A percentile compares a stretch with the other conserved stretches of the same genome.
Evolutionary conservation across 1,140 invertebrate genomes (phyloP).

Genomic region (Muscidifurax raptorellus): DNA sequence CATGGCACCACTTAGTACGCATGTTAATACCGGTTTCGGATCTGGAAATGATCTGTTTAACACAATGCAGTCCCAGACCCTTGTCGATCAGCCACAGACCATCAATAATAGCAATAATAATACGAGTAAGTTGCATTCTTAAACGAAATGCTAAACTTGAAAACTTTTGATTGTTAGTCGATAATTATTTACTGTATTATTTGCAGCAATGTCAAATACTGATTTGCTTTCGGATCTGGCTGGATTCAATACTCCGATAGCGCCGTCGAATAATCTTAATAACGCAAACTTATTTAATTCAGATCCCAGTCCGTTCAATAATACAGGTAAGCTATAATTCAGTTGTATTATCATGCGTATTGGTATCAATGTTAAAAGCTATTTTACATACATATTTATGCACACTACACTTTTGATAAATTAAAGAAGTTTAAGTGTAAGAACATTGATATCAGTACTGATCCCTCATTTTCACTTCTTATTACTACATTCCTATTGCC

Average conservation of each 20-base stretch:
- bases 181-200: conserved; percentile 24
- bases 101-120: conserved; percentile 67
- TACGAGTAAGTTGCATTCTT: conserved; percentile 58
- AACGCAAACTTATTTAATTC: conserved; percentile 68
- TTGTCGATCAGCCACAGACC: conserved; percentile 57
- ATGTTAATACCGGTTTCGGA: conserved; percentile 13
- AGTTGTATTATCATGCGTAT: not conserved
- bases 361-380: conserved; percentile 12
- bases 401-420: not conserved
- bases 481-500: not conserved
- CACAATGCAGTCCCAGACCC: conserved; percentile 58
- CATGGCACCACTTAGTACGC: conserved; percentile 53
- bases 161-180: conserved; percentile 10
- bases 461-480: not conserved
- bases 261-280: conserved; percentile 63
- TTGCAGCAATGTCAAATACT: conserved; percentile 65
- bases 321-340: conserved; percentile 63
- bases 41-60: conserved; percentile 65
- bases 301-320: conserved; percentile 57
- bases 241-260: conserved; percentile 68
- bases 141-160: not conserved
- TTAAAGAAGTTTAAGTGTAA: not conserved
- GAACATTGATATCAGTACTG: not conserved
- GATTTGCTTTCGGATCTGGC: conserved; percentile 79
- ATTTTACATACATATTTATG: not conserved